phyloP scores from a whole-genome alignment of 2,797 vertebrate species.

The Euthynnus affinis region DNA sequence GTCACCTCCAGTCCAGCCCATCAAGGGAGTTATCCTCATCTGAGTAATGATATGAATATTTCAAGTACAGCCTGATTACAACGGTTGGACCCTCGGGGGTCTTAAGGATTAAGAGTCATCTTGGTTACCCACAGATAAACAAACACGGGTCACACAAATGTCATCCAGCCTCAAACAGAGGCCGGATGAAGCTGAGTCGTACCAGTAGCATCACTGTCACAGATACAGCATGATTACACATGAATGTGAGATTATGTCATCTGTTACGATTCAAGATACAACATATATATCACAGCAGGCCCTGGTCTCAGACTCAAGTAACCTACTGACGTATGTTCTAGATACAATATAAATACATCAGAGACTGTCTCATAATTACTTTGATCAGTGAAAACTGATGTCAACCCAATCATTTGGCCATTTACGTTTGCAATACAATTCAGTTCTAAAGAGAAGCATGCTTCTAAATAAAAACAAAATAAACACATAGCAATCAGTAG shows the following conservation, averaged over 20 bases:
- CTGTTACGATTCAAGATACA: slow-evolving; percentile 14
- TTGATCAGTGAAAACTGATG: background rate
- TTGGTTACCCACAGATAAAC: slow-evolving; percentile 54
- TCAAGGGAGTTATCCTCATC: slow-evolving; percentile 79
- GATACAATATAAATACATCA: background rate
- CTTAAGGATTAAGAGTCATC: slow-evolving; percentile 25
- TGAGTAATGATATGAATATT: slow-evolving; percentile 74
- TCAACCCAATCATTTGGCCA: background rate
- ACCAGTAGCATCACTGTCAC: slow-evolving; percentile 42
- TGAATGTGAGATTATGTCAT: slow-evolving; percentile 34
- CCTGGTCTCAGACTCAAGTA: slow-evolving; percentile 1
- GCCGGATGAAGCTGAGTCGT: slow-evolving; percentile 4
- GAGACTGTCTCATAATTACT: slow-evolving; percentile 6
- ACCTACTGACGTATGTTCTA: slow-evolving; percentile 24
- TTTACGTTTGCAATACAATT: background rate
- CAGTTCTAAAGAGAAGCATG: no score
- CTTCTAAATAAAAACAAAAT: background rate
- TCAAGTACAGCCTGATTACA: slow-evolving; percentile 29
- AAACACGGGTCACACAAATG: slow-evolving; percentile 52
- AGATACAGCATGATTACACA: slow-evolving; percentile 38
- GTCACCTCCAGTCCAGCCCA: slow-evolving; percentile 68
- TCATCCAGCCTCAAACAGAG: slow-evolving; percentile 46
- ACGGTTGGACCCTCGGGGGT: slow-evolving; percentile 41
- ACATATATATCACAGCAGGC: slow-evolving; percentile 27
- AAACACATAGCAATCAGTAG: background rate